Evolutionary conservation across 2,113 vertebrate genomes (phyloP), one percentile per base, ranked within the genome.

Genomic region (Connochaetes taurinus): DNA sequence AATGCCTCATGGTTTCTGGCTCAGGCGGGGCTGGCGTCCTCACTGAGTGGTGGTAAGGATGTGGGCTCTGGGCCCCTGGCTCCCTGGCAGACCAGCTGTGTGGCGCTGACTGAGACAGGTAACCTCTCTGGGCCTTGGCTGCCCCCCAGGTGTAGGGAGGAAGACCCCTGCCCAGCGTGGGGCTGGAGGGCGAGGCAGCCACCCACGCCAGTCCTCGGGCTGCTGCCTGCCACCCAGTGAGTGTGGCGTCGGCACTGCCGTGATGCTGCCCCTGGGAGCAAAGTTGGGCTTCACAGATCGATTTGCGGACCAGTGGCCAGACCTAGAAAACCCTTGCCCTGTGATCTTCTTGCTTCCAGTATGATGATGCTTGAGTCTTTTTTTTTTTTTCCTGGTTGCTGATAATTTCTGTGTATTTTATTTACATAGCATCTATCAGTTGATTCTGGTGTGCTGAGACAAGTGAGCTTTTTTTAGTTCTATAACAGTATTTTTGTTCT

Each of bases 351-450:
- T 45, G 16, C 86, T 94, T 97, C 62, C 60, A 29, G 6, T 50
- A n/a, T 40, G 76, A 78, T 87, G 53, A 55, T 13, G 57, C 80
- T 87, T 12, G 7, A 93, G 19, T 53, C 31, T 40, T 62, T 76
- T n/a, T 57, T 50, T 15, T 50, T 90, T 36, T 55, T 86, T 91
- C 6, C 57, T 87, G 45, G 36, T 64, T 58, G 76, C 40, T 89
- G 83, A 95, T 92, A 85, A 92, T 64, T 84, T 81, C 53, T 62
- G n/a, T 60, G 57, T 64, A 6, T 84, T 84, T 94, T 94, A 25
- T 90, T 90, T 84, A 23, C 50, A 78, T 31, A 55, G 58, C 31
- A 23, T 74, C 81, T 90, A 84, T 27, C 90, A 67, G 43, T 90
- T 64, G 78, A 17, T 78, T n/a, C 23, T 1, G 55, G 12, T 52